Conservation (phyloP, 2,113 vertebrate genomes). For the Rhagologus leucostigma region DNA sequence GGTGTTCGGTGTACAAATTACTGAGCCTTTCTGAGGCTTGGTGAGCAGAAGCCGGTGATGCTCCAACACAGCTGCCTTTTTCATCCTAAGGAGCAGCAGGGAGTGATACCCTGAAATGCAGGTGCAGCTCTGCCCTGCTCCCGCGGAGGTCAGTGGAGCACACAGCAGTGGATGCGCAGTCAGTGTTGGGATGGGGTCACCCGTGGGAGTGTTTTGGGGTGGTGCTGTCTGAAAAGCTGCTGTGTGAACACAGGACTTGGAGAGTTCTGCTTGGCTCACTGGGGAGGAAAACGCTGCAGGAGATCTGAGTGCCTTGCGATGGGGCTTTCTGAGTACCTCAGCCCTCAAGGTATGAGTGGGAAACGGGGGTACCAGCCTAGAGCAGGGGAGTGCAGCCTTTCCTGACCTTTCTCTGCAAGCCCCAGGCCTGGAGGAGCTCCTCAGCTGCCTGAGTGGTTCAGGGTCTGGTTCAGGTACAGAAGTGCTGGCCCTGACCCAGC, state of each 20-base stretch:
- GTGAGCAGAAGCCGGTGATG: not conserved
- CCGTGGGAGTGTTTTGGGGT: not conserved
- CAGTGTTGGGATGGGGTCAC: not conserved
- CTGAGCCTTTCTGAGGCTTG: too few species aligned
- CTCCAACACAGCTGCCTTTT: not conserved
- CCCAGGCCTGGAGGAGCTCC: not conserved
- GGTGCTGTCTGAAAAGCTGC: not conserved
- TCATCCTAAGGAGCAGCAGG: not conserved
- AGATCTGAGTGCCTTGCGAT: not conserved
- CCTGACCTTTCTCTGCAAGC: not conserved
- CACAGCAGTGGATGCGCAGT: not conserved
- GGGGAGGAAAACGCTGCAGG: not conserved
- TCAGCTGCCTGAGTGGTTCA: fast-evolving
- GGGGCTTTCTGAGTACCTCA: not conserved
- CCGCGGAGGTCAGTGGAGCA: not conserved
- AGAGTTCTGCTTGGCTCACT: not conserved
- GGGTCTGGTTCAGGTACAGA: not conserved
- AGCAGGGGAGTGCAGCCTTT: not conserved
- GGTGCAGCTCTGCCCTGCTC: not conserved
- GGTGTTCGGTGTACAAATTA: not conserved
- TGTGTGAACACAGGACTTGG: not conserved
- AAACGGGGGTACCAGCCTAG: not conserved
- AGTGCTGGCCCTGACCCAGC: not conserved
- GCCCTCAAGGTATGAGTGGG: not conserved
- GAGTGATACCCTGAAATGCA: not conserved